Percentiles rank a stretch among this genome's conserved stretches.
These are phyloP conservation scores for Spatulosminthurus flaviceps DNA, from an alignment of 2,888 invertebrate genomes.

Conservation along the genomic window DNA sequence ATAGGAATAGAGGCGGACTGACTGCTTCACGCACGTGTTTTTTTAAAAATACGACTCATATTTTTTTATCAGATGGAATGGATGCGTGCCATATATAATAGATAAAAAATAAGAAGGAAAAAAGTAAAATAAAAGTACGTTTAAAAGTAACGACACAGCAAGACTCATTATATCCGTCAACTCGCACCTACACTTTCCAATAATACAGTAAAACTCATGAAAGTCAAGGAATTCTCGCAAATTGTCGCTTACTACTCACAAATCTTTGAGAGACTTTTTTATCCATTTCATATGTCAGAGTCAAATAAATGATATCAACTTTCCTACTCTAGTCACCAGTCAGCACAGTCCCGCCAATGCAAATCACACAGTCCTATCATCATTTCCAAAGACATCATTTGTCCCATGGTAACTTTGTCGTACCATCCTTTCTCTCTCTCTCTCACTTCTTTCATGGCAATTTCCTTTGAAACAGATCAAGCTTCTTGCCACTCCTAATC, in stretches of 20 bases:
- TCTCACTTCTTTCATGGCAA: too few relatives aligned
- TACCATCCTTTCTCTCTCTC: background rate
- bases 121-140: too few relatives aligned
- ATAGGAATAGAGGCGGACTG: too few relatives aligned
- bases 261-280: slow-evolving; percentile 14
- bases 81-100: background rate
- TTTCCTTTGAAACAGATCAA: too few relatives aligned
- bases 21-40: too few relatives aligned
- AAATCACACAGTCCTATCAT: slow-evolving; percentile 25
- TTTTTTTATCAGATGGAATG: background rate
- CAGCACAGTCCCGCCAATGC: slow-evolving; percentile 29
- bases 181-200: slow-evolving; percentile 51
- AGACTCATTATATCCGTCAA: slow-evolving; percentile 49
- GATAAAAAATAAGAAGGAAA: background rate
- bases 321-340: background rate
- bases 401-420: background rate
- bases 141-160: background rate
- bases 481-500: too few relatives aligned
- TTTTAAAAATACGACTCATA: too few relatives aligned
- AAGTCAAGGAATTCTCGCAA: slow-evolving; percentile 52
- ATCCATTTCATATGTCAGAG: slow-evolving; percentile 27
- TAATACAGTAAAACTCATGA: slow-evolving; percentile 52
- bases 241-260: slow-evolving; percentile 42
- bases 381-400: slow-evolving; percentile 8
- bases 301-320: slow-evolving; percentile 25